These are phyloP conservation scores for Hippocampus mohnikei DNA, from an alignment of 2,113 vertebrate species.

Conservation along the genomic window DNA sequence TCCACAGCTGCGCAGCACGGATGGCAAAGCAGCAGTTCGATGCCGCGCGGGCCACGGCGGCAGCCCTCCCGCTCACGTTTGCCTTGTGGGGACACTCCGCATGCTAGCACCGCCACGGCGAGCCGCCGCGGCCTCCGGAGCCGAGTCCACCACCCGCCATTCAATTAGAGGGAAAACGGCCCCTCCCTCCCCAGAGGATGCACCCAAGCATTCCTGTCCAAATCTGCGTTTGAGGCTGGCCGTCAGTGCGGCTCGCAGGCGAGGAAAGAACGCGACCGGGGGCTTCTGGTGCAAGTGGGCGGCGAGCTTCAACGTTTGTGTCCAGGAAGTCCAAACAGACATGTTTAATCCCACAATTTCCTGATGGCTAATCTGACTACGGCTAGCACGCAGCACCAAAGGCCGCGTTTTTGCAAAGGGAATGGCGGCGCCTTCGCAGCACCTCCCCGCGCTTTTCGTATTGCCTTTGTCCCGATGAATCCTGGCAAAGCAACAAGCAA, in stretches of 20 bases:
- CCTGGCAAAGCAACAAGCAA: slow-evolving; percentile 10
- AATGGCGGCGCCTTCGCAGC: slow-evolving; percentile 52
- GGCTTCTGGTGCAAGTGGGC: background rate
- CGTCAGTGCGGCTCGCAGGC: background rate
- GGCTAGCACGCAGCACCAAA: background rate
- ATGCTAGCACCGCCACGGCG: background rate
- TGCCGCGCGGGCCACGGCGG: no score
- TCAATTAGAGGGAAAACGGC: no score
- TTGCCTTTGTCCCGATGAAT: no score
- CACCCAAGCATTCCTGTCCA: no score
- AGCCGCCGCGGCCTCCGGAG: no score
- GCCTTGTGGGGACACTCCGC: background rate
- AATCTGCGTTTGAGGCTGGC: background rate
- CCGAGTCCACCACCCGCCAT: no score
- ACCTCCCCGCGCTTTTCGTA: slow-evolving; percentile 66
- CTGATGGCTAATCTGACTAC: slow-evolving; percentile 86
- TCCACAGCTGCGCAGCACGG: slow-evolving; percentile 27
- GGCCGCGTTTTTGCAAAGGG: background rate
- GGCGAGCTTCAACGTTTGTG: background rate
- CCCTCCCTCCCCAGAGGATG: no score
- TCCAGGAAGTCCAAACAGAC: slow-evolving; percentile 98
- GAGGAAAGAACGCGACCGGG: background rate
- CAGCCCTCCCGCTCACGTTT: background rate
- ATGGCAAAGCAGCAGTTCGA: background rate
- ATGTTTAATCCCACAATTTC: slow-evolving; percentile 98